Conservation (phyloP, 2,797 vertebrate genomes). For the Ctenochaetus hawaiiensis region DNA sequence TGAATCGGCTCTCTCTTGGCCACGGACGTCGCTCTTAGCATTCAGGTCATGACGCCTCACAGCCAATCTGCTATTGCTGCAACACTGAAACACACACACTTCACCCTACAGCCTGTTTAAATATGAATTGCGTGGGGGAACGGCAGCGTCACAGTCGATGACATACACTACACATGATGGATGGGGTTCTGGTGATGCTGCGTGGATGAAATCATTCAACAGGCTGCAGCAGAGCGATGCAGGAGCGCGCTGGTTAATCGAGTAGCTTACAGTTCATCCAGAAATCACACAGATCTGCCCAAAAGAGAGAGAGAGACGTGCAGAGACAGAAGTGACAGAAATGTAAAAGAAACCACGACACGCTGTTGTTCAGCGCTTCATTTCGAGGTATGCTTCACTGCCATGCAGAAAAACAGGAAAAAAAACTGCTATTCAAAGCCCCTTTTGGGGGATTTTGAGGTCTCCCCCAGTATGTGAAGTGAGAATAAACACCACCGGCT, state of each 20-base stretch:
- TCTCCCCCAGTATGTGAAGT: slow-evolving; percentile 17
- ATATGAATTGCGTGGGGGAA: background rate
- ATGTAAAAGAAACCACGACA: background rate
- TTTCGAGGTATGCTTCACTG: background rate
- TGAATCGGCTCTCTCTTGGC: slow-evolving; percentile 9
- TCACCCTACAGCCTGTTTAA: slow-evolving; percentile 22
- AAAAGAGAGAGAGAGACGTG: background rate
- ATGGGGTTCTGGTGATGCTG: slow-evolving; percentile 10
- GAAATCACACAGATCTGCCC: background rate
- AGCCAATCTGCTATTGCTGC: slow-evolving; percentile 32
- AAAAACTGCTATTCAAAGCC: slow-evolving; percentile 12
- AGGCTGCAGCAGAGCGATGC: slow-evolving; percentile 22
- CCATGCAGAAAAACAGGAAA: slow-evolving; percentile 1
- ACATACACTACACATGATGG: slow-evolving; percentile 37
- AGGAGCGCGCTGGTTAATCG: slow-evolving; percentile 25
- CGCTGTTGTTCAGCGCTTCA: background rate
- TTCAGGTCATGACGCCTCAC: slow-evolving; percentile 35
- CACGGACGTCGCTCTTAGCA: slow-evolving; percentile 19
- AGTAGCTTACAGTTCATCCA: slow-evolving; percentile 1
- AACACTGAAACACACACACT: slow-evolving; percentile 10
- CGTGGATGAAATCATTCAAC: slow-evolving; percentile 23
- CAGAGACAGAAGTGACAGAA: background rate
- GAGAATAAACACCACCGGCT: slow-evolving; percentile 41
- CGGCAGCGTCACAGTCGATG: slow-evolving; percentile 33
- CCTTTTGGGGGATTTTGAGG: slow-evolving; percentile 22